Conservation (phyloP, 2,888 invertebrate genomes). For the Hypomecis atomaria region DNA sequence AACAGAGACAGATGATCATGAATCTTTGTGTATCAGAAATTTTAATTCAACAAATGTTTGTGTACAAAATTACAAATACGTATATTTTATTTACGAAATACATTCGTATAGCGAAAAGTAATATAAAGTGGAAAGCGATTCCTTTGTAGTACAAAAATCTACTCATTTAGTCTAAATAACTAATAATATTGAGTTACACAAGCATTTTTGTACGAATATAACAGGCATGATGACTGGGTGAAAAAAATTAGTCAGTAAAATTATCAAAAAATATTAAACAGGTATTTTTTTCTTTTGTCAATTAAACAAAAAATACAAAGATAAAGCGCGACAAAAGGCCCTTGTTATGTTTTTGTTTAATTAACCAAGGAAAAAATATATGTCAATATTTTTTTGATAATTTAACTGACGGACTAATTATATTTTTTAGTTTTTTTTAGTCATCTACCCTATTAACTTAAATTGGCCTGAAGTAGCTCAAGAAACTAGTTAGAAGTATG, state of each 20-base stretch:
- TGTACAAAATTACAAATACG: constrained; percentile 44
- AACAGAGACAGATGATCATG: neutral
- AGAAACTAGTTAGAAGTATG: neutral
- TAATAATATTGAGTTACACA: constrained; percentile 52
- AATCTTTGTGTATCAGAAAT: constrained; percentile 38
- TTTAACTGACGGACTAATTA: too few species aligned
- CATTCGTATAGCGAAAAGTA: constrained; percentile 40
- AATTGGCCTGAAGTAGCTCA: constrained; percentile 14
- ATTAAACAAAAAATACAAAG: too few species aligned
- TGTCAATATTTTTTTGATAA: too few species aligned
- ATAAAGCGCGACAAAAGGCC: too few species aligned
- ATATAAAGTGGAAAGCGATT: constrained; percentile 50
- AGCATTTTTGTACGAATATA: constrained; percentile 40
- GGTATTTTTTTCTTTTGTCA: too few species aligned
- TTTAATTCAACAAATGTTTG: constrained; percentile 26
- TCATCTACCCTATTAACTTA: constrained; percentile 33
- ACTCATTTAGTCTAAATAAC: constrained; percentile 45
- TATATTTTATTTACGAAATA: constrained; percentile 31
- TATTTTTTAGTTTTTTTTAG: too few species aligned
- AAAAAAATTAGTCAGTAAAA: too few species aligned
- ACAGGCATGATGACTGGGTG: too few species aligned
- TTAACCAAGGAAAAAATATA: too few species aligned
- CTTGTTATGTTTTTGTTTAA: too few species aligned
- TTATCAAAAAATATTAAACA: too few species aligned
- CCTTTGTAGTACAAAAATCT: constrained; percentile 46